These are phyloP conservation scores for Mesembrinibis cayennensis DNA, from an alignment of 2,113 vertebrate genomes.

Conservation along the genomic window DNA sequence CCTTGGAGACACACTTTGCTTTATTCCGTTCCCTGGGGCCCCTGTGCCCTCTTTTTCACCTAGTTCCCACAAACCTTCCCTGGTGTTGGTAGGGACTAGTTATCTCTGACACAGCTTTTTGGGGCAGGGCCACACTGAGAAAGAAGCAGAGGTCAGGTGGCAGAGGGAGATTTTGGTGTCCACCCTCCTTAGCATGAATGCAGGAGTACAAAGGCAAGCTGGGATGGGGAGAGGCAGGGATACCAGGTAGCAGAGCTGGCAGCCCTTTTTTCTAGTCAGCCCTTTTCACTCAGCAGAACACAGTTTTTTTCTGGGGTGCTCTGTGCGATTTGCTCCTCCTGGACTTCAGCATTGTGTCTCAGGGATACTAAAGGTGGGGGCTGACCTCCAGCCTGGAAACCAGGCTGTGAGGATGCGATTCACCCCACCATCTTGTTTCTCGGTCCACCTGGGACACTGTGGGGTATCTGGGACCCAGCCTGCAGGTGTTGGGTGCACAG, in stretches of 20 bases:
- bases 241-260: not conserved
- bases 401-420: not conserved
- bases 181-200: not conserved
- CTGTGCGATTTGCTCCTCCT: not conserved
- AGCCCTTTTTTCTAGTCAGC: not conserved
- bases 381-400: not conserved
- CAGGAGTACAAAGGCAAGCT: not conserved
- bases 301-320: not conserved
- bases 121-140: not conserved
- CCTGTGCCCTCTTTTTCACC: not conserved
- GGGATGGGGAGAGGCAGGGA: not conserved
- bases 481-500: fast-evolving
- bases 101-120: not conserved
- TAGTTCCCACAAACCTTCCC: not conserved
- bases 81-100: not conserved
- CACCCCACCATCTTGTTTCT: not conserved
- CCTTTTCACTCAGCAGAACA: not conserved
- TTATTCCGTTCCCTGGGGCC: not conserved
- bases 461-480: not conserved
- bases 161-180: not conserved
- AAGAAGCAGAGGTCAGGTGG: not conserved
- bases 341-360: not conserved
- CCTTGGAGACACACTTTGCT: not conserved
- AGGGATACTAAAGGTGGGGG: not conserved
- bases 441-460: not conserved